Base-by-base conservation (phyloP, 1,140 invertebrate species). In the Chironomus tepperi region DNA sequence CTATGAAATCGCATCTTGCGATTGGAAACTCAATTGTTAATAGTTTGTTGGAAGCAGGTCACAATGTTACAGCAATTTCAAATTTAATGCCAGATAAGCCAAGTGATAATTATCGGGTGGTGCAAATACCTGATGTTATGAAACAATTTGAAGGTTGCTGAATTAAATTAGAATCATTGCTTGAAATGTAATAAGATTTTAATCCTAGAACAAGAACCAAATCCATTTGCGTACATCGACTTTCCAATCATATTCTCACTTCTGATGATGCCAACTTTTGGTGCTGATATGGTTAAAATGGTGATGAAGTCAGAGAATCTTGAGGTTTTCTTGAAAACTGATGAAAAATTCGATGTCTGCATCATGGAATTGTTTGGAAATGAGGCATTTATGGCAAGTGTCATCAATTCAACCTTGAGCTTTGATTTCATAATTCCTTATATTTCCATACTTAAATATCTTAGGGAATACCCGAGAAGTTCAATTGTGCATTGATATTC, bases 291-390 rank as follows among this genome's bases (percentile, higher is more conserved):
- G 15, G 82, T 78, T 0, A 82, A 82, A 34, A 77, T 79, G 73
- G 81, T 79, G 0, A 76, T 85, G 6, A 77, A 77, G 0, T 79
- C 82, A 43, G 78, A 80, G 6, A 78, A 80, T 72, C 79, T 85
- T 6, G 79, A 83, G 78, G 74, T 78, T 0, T 76, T 85, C 21
- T 80, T 85, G 18, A 77, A 80, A 72, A 78, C 79, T 12, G 75
- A 77, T 42, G 8, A 79, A 0, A 78, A 80, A 6, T 76, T 80
- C 15, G 47, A 57, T 57, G 12, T 57, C 1, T 85, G 81, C 64
- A 84, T 85, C 79, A 73, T 84, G 0, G 75, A 84, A 24, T 78
- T 85, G 19, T 78, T 80, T 2, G 82, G 83, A 73, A 77, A 80
- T 57, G 47, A 57, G n/a, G 47, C 47, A 57, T 15, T 57, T 15